Conservation (phyloP, 2,113 vertebrate genomes). For the Ammodytes marinus region DNA sequence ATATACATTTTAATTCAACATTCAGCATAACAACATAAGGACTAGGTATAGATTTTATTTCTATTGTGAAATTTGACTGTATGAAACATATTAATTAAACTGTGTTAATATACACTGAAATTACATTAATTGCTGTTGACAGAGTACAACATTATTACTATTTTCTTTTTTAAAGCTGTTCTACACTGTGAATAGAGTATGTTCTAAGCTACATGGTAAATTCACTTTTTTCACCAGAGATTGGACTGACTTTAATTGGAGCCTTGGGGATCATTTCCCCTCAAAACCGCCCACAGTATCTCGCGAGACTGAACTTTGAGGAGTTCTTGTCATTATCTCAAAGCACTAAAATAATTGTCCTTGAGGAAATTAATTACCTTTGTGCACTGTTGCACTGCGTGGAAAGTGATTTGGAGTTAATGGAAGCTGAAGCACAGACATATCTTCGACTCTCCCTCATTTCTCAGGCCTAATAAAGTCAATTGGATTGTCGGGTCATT, state of each 20-base stretch:
- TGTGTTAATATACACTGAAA: neutral
- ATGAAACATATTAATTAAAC: neutral
- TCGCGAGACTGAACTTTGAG: conserved; percentile 69
- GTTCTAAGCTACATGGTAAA: conserved; percentile 22
- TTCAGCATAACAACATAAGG: neutral
- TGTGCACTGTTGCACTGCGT: conserved; percentile 75
- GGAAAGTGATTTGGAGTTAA: conserved; percentile 77
- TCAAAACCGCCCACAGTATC: conserved; percentile 48
- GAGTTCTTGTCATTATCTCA: conserved; percentile 78
- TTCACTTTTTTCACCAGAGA: conserved; percentile 41
- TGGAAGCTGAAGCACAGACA: conserved; percentile 79
- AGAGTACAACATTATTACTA: neutral
- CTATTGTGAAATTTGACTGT: neutral
- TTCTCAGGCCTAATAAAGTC: conserved; percentile 75
- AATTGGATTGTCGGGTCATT: conserved; percentile 36
- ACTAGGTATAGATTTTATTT: neutral
- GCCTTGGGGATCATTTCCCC: conserved; percentile 56
- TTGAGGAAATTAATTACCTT: conserved; percentile 88
- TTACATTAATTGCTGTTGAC: neutral
- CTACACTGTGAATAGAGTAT: neutral
- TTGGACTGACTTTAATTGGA: conserved; percentile 1
- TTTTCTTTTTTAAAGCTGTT: neutral
- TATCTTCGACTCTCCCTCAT: conserved; percentile 71
- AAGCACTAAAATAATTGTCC: conserved; percentile 84
- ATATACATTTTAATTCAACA: neutral